phyloP scores from a whole-genome alignment of 2,888 invertebrate genomes.

The Leptarthrus brevirostris region DNA sequence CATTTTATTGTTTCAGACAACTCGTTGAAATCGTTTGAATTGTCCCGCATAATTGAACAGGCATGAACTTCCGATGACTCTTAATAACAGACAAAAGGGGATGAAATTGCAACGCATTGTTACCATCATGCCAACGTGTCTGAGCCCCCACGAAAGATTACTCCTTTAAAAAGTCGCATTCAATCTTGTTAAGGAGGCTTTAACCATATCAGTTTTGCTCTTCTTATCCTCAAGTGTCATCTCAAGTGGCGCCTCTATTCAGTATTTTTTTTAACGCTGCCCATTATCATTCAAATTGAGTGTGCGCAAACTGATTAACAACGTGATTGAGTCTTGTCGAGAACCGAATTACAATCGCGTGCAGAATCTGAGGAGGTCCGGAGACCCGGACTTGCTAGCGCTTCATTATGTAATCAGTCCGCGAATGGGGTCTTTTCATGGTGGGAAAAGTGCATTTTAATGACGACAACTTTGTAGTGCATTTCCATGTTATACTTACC shows the following conservation, averaged over 20 bases:
- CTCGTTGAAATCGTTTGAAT: constrained; percentile 50
- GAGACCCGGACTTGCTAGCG: no score
- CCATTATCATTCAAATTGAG: constrained; percentile 46
- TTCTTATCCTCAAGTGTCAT: constrained; percentile 34
- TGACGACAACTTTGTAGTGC: background rate
- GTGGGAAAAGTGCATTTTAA: background rate
- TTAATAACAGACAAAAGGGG: constrained; percentile 21
- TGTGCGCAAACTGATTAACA: constrained; percentile 43
- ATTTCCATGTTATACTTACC: background rate
- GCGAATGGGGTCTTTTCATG: background rate
- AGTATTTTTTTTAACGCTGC: background rate
- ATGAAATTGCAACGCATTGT: constrained; percentile 39
- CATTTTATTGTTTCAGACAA: constrained; percentile 43
- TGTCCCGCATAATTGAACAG: constrained; percentile 54
- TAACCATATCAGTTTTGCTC: constrained; percentile 18
- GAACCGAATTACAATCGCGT: constrained; percentile 5
- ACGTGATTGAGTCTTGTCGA: constrained; percentile 29
- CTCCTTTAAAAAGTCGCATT: background rate
- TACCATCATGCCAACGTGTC: constrained; percentile 2
- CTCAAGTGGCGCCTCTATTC: constrained; percentile 32
- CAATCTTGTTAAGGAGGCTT: constrained; percentile 25
- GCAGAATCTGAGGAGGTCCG: background rate
- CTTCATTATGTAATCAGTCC: constrained; percentile 37
- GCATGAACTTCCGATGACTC: constrained; percentile 46
- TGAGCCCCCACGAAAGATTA: background rate